These are phyloP conservation scores for Crotalus helleri DNA, from an alignment of 2,113 vertebrate genomes.

Conservation along the genomic window DNA sequence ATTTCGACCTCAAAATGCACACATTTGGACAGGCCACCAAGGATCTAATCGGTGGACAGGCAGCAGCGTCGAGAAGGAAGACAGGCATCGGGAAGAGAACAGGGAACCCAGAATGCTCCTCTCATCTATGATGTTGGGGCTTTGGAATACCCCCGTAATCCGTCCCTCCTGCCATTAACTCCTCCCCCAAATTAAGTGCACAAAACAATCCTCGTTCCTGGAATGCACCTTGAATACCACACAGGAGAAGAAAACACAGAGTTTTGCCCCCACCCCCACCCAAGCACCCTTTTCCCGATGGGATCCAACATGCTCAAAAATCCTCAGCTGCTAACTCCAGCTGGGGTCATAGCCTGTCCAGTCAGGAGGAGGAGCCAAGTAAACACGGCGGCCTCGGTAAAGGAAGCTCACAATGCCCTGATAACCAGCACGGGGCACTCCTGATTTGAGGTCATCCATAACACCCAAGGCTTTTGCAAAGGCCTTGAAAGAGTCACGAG, in stretches of 20 bases:
- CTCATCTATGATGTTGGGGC: not conserved
- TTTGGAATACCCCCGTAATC: not conserved
- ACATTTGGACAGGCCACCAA: not conserved
- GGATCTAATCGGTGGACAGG: not conserved
- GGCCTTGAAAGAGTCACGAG: slow-evolving; percentile 87
- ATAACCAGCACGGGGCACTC: slow-evolving; percentile 90
- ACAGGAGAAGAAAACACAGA: not conserved
- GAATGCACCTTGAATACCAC: slow-evolving; percentile 52
- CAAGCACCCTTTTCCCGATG: not conserved
- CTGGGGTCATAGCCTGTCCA: slow-evolving; percentile 87
- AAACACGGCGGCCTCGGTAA: slow-evolving; percentile 82
- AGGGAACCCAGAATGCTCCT: not conserved
- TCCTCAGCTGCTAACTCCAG: slow-evolving; percentile 77
- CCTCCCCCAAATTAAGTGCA: slow-evolving; percentile 19
- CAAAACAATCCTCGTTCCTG: slow-evolving; percentile 17
- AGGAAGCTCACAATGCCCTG: slow-evolving; percentile 88
- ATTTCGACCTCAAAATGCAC: not conserved
- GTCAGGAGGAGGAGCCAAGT: slow-evolving; percentile 81
- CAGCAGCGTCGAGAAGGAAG: not conserved
- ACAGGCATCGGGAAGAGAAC: not conserved
- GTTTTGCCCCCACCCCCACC: not conserved
- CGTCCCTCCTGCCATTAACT: not conserved
- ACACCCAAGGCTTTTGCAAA: slow-evolving; percentile 85
- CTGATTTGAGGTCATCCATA: slow-evolving; percentile 96
- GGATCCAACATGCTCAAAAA: slow-evolving; percentile 7